Evolutionary conservation across 2,888 invertebrate genomes (phyloP).

Genomic region (Nymphalis c-album): DNA sequence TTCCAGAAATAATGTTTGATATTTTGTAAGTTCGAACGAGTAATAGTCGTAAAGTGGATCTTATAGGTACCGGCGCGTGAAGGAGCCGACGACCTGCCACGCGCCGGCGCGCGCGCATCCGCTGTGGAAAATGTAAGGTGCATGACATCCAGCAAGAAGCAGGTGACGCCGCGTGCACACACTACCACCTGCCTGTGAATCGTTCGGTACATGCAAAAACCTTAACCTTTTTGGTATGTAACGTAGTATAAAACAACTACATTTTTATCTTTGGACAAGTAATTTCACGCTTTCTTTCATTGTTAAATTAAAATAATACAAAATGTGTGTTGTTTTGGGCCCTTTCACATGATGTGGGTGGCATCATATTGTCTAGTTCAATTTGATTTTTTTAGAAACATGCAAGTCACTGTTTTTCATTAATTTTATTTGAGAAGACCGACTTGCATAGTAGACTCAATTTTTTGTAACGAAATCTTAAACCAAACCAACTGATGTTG

Average conservation of each 20-base stretch:
- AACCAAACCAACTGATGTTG: no score
- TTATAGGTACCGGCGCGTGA: slow-evolving; percentile 40
- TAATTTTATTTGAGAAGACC: background rate
- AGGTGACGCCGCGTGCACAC: slow-evolving; percentile 46
- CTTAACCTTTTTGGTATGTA: slow-evolving; percentile 19
- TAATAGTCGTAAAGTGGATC: slow-evolving; percentile 32
- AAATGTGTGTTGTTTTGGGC: background rate
- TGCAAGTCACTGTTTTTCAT: slow-evolving; percentile 31
- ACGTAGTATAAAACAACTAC: background rate
- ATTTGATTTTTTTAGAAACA: slow-evolving; percentile 11
- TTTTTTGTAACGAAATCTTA: background rate
- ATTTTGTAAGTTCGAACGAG: slow-evolving; percentile 34
- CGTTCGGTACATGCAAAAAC: slow-evolving; percentile 16
- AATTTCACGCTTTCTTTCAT: slow-evolving; percentile 12
- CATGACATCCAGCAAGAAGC: slow-evolving; percentile 55
- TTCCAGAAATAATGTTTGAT: slow-evolving; percentile 35
- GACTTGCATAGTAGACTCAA: background rate
- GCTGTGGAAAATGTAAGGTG: slow-evolving; percentile 68
- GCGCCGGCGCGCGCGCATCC: slow-evolving; percentile 64
- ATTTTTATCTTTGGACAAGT: background rate
- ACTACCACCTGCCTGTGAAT: slow-evolving; percentile 32
- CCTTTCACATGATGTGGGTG: slow-evolving; percentile 6
- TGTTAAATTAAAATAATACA: background rate
- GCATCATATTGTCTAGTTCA: background rate
- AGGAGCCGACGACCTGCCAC: slow-evolving; percentile 64